Conservation (phyloP, 2,888 invertebrate species). For the Folsomia candida region DNA sequence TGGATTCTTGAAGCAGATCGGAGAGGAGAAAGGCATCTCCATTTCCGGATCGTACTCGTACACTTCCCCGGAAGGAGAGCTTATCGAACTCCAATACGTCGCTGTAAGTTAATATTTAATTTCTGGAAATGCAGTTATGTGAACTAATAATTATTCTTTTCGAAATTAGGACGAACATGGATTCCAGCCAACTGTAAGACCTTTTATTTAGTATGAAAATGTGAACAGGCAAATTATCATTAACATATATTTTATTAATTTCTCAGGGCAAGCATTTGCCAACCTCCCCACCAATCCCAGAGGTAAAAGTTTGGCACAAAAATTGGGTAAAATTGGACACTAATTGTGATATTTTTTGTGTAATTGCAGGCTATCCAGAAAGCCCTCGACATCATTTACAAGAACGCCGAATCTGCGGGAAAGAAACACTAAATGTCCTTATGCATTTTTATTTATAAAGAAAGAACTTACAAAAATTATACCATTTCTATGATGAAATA, state of each 20-base stretch:
- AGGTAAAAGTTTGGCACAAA: background rate
- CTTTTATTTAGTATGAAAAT: too few relatives aligned
- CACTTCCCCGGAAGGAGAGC: constrained; percentile 12
- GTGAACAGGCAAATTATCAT: too few relatives aligned
- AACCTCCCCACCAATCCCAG: constrained; percentile 24
- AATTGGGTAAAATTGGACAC: background rate
- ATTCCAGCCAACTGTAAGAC: constrained; percentile 26
- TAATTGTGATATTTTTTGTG: background rate
- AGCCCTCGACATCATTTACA: constrained; percentile 73
- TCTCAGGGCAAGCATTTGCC: background rate
- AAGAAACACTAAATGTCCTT: too few relatives aligned
- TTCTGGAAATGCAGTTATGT: too few relatives aligned
- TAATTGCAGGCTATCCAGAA: constrained; percentile 72
- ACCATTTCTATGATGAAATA: too few relatives aligned
- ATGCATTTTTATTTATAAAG: too few relatives aligned
- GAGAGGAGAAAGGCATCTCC: constrained; percentile 54
- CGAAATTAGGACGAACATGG: background rate
- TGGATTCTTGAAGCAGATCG: constrained; percentile 59
- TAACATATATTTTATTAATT: too few relatives aligned
- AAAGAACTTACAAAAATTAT: too few relatives aligned
- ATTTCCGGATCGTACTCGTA: constrained; percentile 30
- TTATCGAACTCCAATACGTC: constrained; percentile 10
- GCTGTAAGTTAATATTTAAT: too few relatives aligned
- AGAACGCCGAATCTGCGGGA: constrained; percentile 43
- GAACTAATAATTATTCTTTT: too few relatives aligned